Percentiles rank a stretch among this genome's conserved stretches.
Conservation (phyloP, 2,113 vertebrate species). For the Psittacula cyanocephala region DNA sequence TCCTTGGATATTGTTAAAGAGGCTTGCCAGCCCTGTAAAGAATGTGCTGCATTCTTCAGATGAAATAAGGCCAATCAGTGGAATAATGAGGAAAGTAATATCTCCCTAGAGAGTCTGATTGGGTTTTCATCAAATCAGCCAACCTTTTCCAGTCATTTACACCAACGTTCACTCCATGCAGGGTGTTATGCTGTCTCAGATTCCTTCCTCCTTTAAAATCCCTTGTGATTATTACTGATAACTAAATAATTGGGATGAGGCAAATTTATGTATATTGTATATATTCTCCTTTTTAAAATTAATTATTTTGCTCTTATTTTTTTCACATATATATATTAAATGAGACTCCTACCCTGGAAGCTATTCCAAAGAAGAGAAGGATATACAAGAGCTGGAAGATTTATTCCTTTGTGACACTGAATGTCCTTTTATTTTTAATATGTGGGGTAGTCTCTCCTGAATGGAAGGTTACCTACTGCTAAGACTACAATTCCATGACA, state of each 20-base stretch:
- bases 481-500: conserved; percentile 47
- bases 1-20: conserved; percentile 78
- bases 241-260: conserved; percentile 67
- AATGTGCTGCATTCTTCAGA: conserved; percentile 82
- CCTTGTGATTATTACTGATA: conserved; percentile 68
- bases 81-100: conserved; percentile 93
- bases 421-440: conserved; percentile 56
- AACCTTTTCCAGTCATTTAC: conserved; percentile 85
- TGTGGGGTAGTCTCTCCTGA: not conserved
- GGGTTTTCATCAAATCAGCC: conserved; percentile 90
- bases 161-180: conserved; percentile 70
- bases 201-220: conserved; percentile 69
- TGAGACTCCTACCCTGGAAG: not conserved
- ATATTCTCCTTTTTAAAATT: conserved; percentile 26
- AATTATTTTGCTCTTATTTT: conserved; percentile 52
- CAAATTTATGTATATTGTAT: conserved; percentile 38
- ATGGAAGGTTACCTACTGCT: conserved; percentile 58
- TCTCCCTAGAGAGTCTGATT: conserved; percentile 88
- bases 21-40: conserved; percentile 77
- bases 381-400: not conserved
- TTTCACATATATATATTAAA: conserved; percentile 18
- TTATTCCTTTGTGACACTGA: conserved; percentile 53
- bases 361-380: not conserved
- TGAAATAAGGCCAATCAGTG: conserved; percentile 92
- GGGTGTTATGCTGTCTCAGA: conserved; percentile 66